Conservation (phyloP, 2,888 invertebrate genomes). For the Muschampia plurimacula region DNA sequence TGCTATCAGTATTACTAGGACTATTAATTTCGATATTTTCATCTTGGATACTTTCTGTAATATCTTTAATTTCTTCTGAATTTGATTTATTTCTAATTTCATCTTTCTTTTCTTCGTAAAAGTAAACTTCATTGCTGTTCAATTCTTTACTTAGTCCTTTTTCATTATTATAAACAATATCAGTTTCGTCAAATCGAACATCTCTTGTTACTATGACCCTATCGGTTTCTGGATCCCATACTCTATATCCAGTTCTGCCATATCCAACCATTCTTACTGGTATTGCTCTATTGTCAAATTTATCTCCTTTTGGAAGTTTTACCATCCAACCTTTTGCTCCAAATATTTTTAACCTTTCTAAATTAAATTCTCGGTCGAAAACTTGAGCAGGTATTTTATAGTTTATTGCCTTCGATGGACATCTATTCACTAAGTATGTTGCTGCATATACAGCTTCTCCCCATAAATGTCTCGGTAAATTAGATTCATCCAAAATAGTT, state of each 20-base stretch:
- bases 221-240: background rate
- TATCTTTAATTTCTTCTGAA: too few species aligned
- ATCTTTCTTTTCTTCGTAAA: too few species aligned
- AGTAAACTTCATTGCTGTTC: too few species aligned
- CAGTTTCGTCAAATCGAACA: too few species aligned
- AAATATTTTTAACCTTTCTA: background rate
- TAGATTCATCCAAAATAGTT: background rate
- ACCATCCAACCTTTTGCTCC: background rate
- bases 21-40: too few species aligned
- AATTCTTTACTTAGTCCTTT: too few species aligned
- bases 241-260: background rate
- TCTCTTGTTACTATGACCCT: too few species aligned
- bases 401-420: background rate
- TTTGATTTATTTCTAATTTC: too few species aligned
- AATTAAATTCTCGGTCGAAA: background rate
- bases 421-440: background rate
- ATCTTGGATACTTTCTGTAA: too few species aligned
- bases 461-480: background rate
- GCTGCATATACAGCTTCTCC: background rate
- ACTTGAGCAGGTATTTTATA: background rate
- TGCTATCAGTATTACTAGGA: too few species aligned
- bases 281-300: background rate
- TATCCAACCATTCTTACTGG: background rate
- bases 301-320: too few species aligned
- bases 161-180: too few species aligned